Conservation (phyloP, 2,888 invertebrate genomes). For the Blastobasis adustella region DNA sequence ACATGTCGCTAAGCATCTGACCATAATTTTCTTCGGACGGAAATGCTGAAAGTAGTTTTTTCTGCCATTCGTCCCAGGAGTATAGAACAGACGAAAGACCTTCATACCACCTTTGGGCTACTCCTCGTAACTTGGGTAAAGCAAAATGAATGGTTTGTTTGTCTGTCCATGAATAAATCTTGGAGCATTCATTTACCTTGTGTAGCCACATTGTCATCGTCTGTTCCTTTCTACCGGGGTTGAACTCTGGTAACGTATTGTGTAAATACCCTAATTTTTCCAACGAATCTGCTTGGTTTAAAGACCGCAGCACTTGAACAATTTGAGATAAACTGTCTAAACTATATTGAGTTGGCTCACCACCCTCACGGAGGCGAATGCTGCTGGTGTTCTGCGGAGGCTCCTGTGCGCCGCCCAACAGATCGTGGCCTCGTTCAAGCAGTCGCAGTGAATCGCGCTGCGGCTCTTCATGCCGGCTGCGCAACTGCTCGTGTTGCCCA, state of each 20-base stretch:
- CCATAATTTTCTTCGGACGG: constrained; percentile 8
- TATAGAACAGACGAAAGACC: constrained; percentile 1
- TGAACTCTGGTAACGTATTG: constrained; percentile 25
- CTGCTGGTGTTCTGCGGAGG: no score
- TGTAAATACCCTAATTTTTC: no score
- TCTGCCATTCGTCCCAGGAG: constrained; percentile 11
- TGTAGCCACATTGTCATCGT: constrained; percentile 1
- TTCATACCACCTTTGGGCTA: constrained; percentile 1
- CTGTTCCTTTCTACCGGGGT: background rate
- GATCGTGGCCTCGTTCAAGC: no score
- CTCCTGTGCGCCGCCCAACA: no score
- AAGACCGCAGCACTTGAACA: no score
- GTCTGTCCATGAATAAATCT: constrained; percentile 2
- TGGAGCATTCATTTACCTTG: constrained; percentile 2
- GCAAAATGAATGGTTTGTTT: constrained; percentile 1
- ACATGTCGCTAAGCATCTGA: constrained; percentile 10
- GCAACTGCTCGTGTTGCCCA: no score
- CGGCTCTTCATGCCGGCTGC: no score
- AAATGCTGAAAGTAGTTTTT: constrained; percentile 9
- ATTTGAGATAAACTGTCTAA: no score
- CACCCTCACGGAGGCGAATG: no score
- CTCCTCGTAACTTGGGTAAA: background rate
- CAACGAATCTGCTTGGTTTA: background rate
- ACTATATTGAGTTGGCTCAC: no score
- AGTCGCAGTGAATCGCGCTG: no score